Base-by-base conservation (phyloP, 2,113 vertebrate species). In the Alethe diademata region DNA sequence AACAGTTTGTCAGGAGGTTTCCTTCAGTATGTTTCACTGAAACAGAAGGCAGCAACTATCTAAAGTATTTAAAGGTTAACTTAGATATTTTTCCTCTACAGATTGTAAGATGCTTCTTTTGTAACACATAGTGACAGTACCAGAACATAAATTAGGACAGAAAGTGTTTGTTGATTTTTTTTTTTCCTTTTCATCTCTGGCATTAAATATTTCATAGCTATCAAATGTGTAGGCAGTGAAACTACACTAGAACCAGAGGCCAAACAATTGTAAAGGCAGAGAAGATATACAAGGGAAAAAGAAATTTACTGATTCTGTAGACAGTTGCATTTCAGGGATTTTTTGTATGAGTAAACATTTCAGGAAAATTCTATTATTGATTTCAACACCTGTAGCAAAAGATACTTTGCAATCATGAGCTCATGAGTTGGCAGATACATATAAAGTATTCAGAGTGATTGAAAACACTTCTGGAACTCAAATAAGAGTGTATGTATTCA, bases 1-100 rank as follows among this genome's bases (percentile, higher is more conserved):
- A 93, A 74, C 14, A 57, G 36, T 83, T 89, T 93, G 62, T 86
- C 78, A 64, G 80, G 90, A 96, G 64, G 43, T 43, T 89, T 93
- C 50, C 26, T 88, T 95, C 73, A 86, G 78, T 95, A 93, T 57
- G 33, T 86, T 92, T 95, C 19, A 17, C 9, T 40, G 66, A 72
- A 72, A 78, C 53, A 78, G 84, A 97, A 97, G 40, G 42, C 51
- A 93, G 48, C 11, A 73, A 94, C 42, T 53, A 62, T 65, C 69
- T 60, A 70, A 51, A 48, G 26, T 61, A 80, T 71, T 97, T 86
- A 90, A 94, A 96, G 80, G 72, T 84, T 88, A 92, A 47, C 16
- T 48, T 8, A 73, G 18, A 40, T 47, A 33, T 70, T 72, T 70
- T 92, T 93, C n/a, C 69, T 95, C 86, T 91, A 47, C 38, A 75